Evolutionary conservation across 2,888 invertebrate species (phyloP), one percentile per base, ranked within the genome.

Genomic region (Gasteruption jaculator): DNA sequence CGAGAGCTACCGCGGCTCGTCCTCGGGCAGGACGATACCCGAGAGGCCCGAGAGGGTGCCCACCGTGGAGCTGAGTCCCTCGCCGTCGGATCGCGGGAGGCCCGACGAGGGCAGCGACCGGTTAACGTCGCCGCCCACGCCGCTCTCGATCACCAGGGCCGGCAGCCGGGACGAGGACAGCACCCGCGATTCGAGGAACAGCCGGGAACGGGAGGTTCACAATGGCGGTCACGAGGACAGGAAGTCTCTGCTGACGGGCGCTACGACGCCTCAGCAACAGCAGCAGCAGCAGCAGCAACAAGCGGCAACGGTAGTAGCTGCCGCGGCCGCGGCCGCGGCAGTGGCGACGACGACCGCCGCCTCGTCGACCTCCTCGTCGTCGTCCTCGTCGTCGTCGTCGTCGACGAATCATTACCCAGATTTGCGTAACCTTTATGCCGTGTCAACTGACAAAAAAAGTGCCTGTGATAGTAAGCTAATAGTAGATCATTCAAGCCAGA

Each of bases 391-490:
- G n/a, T n/a, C n/a, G n/a, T n/a, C n/a, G n/a, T 41, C 36, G 44
- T 54, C 52, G 53, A 54, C 61, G 52, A 69, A 69, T 52, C 63
- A 69, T 57, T 69, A 67, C 62, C 60, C 68, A 59, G 68, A 69
- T 51, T 56, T 66, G 61, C 66, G 67, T 56, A 66, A 63, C 53
- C 60, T 68, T 57, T 68, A 70, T 61, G 59, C 68, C 65, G 68
- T 64, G 57, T 65, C 69, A 66, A 69, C 65, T 65, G 70, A 71
- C 58, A 71, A 71, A 72, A 73, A 70, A 72, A 73, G 72, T 73
- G 73, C 72, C 73, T 73, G 72, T 73, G 73, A 73, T 73, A 73
- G 71, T 69, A 72, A 72, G 65, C 68, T 70, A 68, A 69, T 69
- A 70, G 63, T 71, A 64, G 71, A 71, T 62, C 70, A 68, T 67